Conservation (phyloP, 1,140 invertebrate species). For the Arion vulgaris region DNA sequence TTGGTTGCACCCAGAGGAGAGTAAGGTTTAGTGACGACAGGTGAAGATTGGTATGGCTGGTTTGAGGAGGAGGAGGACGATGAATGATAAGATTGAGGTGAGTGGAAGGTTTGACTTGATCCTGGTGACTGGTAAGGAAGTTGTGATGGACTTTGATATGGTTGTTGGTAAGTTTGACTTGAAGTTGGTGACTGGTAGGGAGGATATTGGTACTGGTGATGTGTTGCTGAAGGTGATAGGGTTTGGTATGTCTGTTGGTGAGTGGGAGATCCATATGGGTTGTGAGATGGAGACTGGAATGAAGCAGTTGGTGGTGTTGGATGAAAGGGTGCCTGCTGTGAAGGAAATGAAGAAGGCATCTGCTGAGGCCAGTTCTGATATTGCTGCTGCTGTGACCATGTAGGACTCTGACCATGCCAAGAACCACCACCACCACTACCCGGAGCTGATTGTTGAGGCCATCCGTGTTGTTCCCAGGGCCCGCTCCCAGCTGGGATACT, state of each 20-base stretch:
- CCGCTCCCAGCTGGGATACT: background rate
- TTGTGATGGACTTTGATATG: constrained; percentile 23
- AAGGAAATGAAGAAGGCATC: constrained; percentile 2
- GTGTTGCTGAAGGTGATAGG: constrained; percentile 27
- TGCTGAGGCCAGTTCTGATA: constrained; percentile 8
- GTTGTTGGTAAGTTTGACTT: background rate
- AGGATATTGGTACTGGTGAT: constrained; percentile 20
- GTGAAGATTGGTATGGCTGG: constrained; percentile 9
- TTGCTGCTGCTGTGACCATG: constrained; percentile 26
- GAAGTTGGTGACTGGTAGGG: constrained; percentile 7
- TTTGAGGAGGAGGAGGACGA: background rate
- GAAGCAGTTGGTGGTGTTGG: background rate
- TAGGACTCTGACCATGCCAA: background rate
- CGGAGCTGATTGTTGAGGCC: background rate
- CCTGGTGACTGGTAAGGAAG: constrained; percentile 14
- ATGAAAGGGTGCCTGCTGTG: constrained; percentile 11
- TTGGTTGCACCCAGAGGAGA: background rate
- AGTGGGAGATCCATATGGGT: constrained; percentile 11
- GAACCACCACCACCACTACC: background rate
- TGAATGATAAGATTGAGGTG: constrained; percentile 11
- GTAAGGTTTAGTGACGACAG: background rate
- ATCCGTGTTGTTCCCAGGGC: background rate
- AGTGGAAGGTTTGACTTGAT: background rate
- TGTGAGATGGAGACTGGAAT: constrained; percentile 4
- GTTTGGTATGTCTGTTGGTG: constrained; percentile 37